Evolutionary conservation across 2,888 invertebrate genomes (phyloP), one percentile per base, ranked within the genome.

Genomic region (Oxystoma pomonae): DNA sequence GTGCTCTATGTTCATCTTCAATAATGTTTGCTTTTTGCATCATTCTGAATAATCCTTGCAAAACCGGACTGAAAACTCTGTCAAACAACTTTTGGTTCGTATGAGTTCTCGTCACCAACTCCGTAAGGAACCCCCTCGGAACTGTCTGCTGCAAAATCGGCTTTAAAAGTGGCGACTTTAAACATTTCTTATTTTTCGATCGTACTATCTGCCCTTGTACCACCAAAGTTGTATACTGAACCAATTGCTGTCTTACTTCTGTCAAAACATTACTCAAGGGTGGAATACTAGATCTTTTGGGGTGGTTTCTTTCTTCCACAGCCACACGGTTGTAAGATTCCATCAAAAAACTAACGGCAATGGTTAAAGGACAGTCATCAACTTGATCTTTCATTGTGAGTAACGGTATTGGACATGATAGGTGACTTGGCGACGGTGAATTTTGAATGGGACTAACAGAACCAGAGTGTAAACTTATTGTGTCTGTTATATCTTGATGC

Each of bases 201-300:
- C 55, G 59, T 16, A 62, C 20, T 2, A 58, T 56, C n/a, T 20
- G 16, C 64, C 85, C 86, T 77, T 86, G 85, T 19, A 87, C 77
- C 53, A 87, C 78, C 12, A 89, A 79, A 53, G 84, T 81, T 1
- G 86, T 82, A 72, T 85, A 84, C 67, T 84, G 82, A 2, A 87
- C 71, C 53, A 86, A 75, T 73, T 85, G 82, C 61, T 83, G 83
- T 68, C 86, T 81, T 69, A 86, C 74, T 73, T 80, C 83, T 65
- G 82, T 74, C 61, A 93, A 78, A 57, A 91, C 80, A 69, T 87
- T 87, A 73, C 88, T 89, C 66, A 92, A 77, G 3, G 91, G 90
- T 1, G 90, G 89, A 68, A 87, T 85, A 66, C 89, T 90, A 70
- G 89, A 87, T 75, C 87, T 86, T 82, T 91, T 92, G 18, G 91